Evolutionary conservation across 2,888 invertebrate genomes (phyloP), one percentile per base, ranked within the genome.

Genomic region (Craniophora ligustri): DNA sequence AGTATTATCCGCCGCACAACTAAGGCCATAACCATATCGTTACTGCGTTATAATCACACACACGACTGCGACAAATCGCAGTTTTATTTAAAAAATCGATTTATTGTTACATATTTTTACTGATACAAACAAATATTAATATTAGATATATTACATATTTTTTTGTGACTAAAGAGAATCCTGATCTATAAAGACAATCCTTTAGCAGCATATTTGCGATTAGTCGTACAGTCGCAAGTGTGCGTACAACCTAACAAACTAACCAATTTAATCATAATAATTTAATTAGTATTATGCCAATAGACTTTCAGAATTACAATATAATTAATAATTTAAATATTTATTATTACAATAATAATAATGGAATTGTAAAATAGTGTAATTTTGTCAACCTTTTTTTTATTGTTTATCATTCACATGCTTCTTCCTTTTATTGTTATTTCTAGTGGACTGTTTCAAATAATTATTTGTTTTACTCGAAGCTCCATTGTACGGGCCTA

Each of bases 1-100:
- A 84, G 84, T 84, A 84, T 84, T 83, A 78, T 78, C 69, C 71
- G 56, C 68, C 76, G 42, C 47, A 57, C 35, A 34, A 57, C 40
- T 61, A 53, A 72, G 50, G 72, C 62, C 63, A 40, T 53, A 51
- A 56, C 45, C 47, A 28, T 40, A 57, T 38, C 36, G 16, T 40
- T 41, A 32, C 14, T 14, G 18, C 34, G 41, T 14, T 18, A 41
- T 47, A 26, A 38, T 34, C 54, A 57, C 67, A 53, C 19, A 28
- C 26, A 5, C 42, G 31, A 32, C 7, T 2, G n/a, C 70, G 48
- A 69, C 31, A 16, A 54, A 40, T 38, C 30, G 48, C 48, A 46
- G 28, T 16, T 14, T 14, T 0, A 26, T 32, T 14, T 18, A 28
- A 13, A 11, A n/a, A 15, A 18, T 5, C 8, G 11, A 11, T 11